Conservation (phyloP, 2,797 vertebrate species). For the Clarias fuscus region DNA sequence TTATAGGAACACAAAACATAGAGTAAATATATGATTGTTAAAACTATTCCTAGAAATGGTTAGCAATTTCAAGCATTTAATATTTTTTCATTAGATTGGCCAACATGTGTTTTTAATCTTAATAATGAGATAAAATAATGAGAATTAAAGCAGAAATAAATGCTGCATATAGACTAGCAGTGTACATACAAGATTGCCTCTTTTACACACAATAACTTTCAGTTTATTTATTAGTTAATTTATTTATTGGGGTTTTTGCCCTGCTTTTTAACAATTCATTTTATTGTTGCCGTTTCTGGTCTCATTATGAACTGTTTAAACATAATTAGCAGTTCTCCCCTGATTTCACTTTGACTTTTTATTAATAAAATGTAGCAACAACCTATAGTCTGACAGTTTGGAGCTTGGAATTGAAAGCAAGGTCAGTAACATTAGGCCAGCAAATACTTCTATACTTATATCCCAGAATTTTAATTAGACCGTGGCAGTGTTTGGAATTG, state of each 20-base stretch:
- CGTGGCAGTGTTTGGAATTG: not conserved
- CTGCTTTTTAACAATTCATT: not conserved
- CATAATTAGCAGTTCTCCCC: not conserved
- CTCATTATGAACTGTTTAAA: not conserved
- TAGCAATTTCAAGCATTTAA: not conserved
- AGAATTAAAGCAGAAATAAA: no score
- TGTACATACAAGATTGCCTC: no score
- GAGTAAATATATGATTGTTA: not conserved
- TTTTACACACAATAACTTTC: no score
- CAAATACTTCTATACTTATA: not conserved
- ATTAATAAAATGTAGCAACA: not conserved
- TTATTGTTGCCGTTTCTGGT: not conserved
- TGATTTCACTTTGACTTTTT: not conserved
- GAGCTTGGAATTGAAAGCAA: not conserved
- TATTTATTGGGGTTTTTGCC: not conserved
- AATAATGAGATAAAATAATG: no score
- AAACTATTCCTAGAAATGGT: not conserved
- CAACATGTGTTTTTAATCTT: not conserved
- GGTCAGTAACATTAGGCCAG: not conserved
- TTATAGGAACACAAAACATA: not conserved
- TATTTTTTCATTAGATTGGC: not conserved
- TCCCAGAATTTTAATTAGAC: not conserved
- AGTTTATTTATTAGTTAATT: not conserved
- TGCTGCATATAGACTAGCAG: no score
- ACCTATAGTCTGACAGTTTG: not conserved